Evolutionary conservation across 2,113 vertebrate genomes (phyloP).

Genomic region (Paraplagusia blochii): DNA sequence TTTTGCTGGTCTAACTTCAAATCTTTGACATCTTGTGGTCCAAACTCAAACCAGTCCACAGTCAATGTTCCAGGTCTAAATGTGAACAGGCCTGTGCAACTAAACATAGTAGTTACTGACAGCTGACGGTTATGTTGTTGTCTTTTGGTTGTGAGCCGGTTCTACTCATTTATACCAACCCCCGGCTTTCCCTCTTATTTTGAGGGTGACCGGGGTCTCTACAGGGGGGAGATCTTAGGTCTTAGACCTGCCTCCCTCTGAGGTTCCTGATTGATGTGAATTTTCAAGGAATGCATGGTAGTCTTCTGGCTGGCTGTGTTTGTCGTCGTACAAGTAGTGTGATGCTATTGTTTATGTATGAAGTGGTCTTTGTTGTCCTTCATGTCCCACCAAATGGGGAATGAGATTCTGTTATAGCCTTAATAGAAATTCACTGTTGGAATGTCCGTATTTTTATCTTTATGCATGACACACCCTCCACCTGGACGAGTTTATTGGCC

Average conservation of each 20-base stretch:
- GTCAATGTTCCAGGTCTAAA: background rate
- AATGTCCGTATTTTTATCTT: conserved; percentile 32
- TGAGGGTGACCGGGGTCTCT: conserved; percentile 23
- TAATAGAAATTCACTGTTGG: conserved; percentile 13
- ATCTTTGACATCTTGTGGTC: conserved; percentile 4
- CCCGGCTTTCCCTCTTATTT: conserved; percentile 22
- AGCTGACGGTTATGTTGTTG: conserved; percentile 3
- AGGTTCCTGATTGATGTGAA: conserved; percentile 54
- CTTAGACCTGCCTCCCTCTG: conserved; percentile 29
- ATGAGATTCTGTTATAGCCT: conserved; percentile 21
- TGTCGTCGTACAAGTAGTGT: conserved; percentile 14
- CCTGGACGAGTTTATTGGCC: conserved; percentile 45
- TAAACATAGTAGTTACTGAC: conserved; percentile 6
- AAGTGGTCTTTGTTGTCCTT: conserved; percentile 47
- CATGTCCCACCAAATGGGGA: conserved; percentile 38
- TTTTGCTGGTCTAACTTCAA: background rate
- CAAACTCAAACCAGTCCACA: conserved; percentile 1
- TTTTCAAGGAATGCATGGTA: too few species aligned
- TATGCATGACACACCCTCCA: conserved; percentile 39
- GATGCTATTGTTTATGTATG: conserved; percentile 44
- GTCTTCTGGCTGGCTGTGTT: conserved; percentile 20
- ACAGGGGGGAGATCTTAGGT: conserved; percentile 14
- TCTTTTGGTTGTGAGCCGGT: conserved; percentile 18
- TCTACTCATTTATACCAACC: conserved; percentile 15
- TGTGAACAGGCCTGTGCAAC: conserved; percentile 5